phyloP scores from a whole-genome alignment of 2,797 vertebrate genomes.

The Ficedula albicollis region DNA sequence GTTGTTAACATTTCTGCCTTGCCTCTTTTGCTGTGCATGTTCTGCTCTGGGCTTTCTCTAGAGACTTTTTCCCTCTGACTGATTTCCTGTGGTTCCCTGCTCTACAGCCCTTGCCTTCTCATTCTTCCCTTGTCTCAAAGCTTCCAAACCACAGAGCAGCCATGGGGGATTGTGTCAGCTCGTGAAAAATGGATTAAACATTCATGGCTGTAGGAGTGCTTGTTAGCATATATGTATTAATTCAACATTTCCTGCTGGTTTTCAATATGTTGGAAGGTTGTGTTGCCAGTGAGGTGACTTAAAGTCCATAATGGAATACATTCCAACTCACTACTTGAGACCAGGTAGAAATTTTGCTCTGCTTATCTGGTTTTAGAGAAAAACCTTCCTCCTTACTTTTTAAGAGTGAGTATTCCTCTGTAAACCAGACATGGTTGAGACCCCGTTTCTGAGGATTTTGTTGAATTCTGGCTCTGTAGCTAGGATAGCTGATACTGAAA shows the following conservation, averaged over 20 bases:
- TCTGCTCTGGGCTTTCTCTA: neutral
- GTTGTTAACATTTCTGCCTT: neutral
- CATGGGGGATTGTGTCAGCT: neutral
- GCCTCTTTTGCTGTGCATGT: neutral
- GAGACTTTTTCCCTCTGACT: neutral
- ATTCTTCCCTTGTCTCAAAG: slow-evolving; percentile 1
- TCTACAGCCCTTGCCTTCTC: neutral
- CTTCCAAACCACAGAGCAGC: neutral
- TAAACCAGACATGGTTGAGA: neutral
- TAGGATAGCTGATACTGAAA: neutral
- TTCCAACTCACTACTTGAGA: neutral
- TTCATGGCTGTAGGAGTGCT: slow-evolving; percentile 5
- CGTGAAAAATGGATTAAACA: slow-evolving; percentile 37
- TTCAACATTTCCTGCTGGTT: slow-evolving; percentile 45
- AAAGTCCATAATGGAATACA: neutral
- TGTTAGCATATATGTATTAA: slow-evolving; percentile 59
- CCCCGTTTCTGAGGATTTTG: neutral
- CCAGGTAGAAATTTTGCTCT: neutral
- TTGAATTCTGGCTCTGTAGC: neutral
- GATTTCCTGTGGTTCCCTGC: neutral
- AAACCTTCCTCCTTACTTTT: neutral
- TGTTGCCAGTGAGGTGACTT: slow-evolving; percentile 4
- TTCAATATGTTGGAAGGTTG: slow-evolving; percentile 26
- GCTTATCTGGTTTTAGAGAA: neutral
- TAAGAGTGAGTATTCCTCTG: neutral